phyloP scores from a whole-genome alignment of 2,888 invertebrate species.

The Orchesella flavescens region DNA sequence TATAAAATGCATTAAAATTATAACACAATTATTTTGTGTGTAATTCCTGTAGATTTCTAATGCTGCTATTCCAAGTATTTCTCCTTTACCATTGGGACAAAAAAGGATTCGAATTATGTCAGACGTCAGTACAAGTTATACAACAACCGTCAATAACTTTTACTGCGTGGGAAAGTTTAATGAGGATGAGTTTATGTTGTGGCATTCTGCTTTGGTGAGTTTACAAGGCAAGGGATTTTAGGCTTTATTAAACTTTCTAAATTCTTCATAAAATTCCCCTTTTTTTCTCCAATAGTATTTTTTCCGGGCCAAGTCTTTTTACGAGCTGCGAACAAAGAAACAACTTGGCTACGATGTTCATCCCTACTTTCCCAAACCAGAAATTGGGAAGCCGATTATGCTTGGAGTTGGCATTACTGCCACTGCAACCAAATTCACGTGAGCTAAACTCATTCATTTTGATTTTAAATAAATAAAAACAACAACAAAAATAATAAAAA shows the following conservation, averaged over 20 bases:
- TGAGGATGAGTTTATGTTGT: neutral
- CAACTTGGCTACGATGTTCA: slow-evolving; percentile 3
- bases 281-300: slow-evolving; percentile 7
- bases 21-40: no score
- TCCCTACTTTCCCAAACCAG: neutral
- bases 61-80: neutral
- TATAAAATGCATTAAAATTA: no score
- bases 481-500: neutral
- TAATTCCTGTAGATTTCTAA: neutral
- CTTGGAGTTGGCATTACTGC: neutral
- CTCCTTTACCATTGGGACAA: neutral
- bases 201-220: neutral
- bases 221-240: neutral
- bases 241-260: no score
- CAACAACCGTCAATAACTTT: neutral
- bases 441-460: neutral
- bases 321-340: neutral
- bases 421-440: neutral
- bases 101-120: neutral
- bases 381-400: neutral
- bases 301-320: neutral
- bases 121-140: neutral
- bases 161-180: neutral
- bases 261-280: neutral
- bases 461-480: no score